These are phyloP conservation scores for Mactromeris polynyma DNA, from an alignment of 2,888 invertebrate genomes.

Conservation along the genomic window DNA sequence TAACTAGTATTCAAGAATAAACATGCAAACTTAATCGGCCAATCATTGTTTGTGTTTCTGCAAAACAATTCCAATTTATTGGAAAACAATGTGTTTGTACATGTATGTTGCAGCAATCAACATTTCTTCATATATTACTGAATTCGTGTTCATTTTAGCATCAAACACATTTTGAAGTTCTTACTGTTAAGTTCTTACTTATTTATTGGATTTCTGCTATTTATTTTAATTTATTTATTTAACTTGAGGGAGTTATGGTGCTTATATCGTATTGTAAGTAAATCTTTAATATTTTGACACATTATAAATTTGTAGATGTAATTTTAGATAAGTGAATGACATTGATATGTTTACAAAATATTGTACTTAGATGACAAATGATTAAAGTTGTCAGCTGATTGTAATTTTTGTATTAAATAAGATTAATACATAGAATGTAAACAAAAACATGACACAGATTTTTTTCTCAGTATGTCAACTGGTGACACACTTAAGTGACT, in stretches of 20 bases:
- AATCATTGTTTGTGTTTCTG: constrained; percentile 64
- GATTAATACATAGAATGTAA: background rate
- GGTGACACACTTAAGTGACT: background rate
- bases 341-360: constrained; percentile 39
- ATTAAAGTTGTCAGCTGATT: constrained; percentile 8
- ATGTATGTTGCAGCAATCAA: constrained; percentile 55
- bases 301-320: background rate
- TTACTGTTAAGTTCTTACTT: constrained; percentile 7
- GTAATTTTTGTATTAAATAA: background rate
- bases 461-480: background rate
- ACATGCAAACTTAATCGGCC: constrained; percentile 72
- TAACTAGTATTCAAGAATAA: constrained; percentile 61
- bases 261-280: constrained; percentile 71
- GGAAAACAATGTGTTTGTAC: constrained; percentile 62
- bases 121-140: background rate
- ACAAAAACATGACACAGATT: constrained; percentile 1
- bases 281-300: background rate
- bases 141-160: background rate
- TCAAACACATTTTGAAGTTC: background rate
- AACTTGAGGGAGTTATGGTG: constrained; percentile 57
- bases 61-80: constrained; percentile 62
- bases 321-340: background rate
- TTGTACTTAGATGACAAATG: constrained; percentile 25
- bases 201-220: background rate
- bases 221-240: constrained; percentile 22